A percentile compares a stretch with the other conserved stretches of the same genome.
Conservation (phyloP, 1,140 invertebrate genomes). For the Akabosia matsudoensis region DNA sequence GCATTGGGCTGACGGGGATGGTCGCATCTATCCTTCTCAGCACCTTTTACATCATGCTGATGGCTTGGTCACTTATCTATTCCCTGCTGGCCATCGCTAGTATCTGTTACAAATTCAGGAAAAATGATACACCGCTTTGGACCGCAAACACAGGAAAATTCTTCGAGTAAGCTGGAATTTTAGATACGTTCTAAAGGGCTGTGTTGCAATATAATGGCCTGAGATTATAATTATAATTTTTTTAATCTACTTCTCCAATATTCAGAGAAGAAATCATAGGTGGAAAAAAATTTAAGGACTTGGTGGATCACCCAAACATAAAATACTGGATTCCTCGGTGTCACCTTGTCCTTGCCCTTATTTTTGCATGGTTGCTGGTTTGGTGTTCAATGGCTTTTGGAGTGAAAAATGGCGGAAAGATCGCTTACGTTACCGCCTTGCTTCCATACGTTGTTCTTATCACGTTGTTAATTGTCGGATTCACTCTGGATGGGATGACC, state of each 20-base stretch:
- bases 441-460: not conserved
- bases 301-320: too few species aligned
- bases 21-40: not conserved
- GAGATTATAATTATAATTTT: too few species aligned
- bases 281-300: too few species aligned
- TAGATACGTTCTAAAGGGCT: too few species aligned
- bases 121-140: not conserved
- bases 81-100: not conserved
- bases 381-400: not conserved
- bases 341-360: not conserved
- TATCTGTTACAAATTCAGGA: not conserved
- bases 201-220: too few species aligned
- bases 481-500: not conserved
- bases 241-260: too few species aligned
- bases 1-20: not conserved
- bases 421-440: not conserved
- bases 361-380: not conserved
- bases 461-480: not conserved
- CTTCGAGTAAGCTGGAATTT: not conserved
- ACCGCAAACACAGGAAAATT: not conserved
- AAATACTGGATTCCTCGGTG: not conserved
- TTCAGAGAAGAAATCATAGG: too few species aligned
- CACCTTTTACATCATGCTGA: conserved; percentile 1
- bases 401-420: not conserved
- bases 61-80: not conserved